Conservation (phyloP, 2,797 vertebrate species). For the Meriones psammophilus region DNA sequence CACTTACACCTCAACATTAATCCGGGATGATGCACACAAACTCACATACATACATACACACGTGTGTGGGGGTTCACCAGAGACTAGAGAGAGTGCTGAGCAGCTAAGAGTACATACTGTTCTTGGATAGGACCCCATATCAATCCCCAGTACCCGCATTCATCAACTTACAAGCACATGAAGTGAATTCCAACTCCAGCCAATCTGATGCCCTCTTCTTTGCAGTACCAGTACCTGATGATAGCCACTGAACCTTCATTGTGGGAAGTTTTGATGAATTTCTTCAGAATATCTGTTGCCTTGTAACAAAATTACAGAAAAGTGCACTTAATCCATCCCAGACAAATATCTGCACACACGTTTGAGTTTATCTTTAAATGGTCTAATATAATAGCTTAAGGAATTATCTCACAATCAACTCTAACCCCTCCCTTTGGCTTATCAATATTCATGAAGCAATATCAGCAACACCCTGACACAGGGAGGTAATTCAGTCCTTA, state of each 20-base stretch:
- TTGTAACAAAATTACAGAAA: neutral
- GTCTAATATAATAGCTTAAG: neutral
- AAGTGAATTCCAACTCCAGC: neutral
- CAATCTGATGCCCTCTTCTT: neutral
- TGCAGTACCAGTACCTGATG: neutral
- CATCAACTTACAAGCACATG: neutral
- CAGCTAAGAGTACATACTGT: neutral
- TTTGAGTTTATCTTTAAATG: neutral
- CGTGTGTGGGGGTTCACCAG: neutral
- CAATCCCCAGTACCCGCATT: neutral
- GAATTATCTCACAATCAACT: neutral
- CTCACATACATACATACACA: no score
- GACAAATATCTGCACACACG: neutral
- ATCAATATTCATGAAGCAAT: constrained; percentile 32
- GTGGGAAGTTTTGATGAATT: neutral
- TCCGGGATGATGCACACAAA: neutral
- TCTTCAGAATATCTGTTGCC: neutral
- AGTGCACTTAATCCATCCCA: neutral
- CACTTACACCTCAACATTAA: neutral
- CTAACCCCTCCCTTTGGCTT: neutral
- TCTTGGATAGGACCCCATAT: neutral
- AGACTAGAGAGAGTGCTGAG: neutral
- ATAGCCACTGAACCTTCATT: neutral
- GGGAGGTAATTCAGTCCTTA: neutral
- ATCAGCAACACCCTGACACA: neutral